These are phyloP conservation scores for Harpagus bidentatus DNA, from an alignment of 2,113 vertebrate genomes.

Conservation along the genomic window DNA sequence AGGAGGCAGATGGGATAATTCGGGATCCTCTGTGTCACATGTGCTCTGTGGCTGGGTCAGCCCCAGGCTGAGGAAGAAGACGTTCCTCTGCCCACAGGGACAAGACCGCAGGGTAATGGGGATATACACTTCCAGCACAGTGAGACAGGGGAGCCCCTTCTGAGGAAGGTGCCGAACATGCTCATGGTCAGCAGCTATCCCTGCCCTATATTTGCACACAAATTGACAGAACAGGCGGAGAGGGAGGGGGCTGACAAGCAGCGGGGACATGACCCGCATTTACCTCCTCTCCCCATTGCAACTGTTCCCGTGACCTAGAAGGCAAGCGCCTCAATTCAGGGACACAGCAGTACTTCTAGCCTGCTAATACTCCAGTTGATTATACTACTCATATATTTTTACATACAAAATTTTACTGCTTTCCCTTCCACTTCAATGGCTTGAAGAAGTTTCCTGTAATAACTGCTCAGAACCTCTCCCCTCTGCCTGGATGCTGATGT, in stretches of 20 bases:
- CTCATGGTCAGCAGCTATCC: background rate
- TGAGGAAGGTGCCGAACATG: background rate
- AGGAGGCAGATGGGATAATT: background rate
- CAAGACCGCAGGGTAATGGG: background rate
- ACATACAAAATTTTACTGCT: background rate
- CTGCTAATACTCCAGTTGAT: background rate
- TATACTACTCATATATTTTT: background rate
- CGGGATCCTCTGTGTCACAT: background rate
- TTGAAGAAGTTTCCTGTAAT: background rate
- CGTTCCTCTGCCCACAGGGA: background rate
- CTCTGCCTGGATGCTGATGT: background rate
- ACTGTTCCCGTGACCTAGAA: background rate
- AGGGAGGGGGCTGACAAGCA: background rate
- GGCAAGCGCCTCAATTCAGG: background rate
- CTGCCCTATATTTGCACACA: background rate
- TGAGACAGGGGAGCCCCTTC: background rate
- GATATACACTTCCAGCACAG: accelerated
- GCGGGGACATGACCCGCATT: accelerated
- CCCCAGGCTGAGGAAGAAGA: background rate
- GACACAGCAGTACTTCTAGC: background rate
- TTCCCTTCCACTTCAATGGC: background rate
- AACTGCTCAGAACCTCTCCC: background rate
- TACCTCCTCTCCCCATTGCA: background rate
- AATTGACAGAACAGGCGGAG: background rate
- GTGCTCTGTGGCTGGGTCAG: background rate